Base-by-base conservation (phyloP, 2,113 vertebrate species). In the Leptosomus discolor region DNA sequence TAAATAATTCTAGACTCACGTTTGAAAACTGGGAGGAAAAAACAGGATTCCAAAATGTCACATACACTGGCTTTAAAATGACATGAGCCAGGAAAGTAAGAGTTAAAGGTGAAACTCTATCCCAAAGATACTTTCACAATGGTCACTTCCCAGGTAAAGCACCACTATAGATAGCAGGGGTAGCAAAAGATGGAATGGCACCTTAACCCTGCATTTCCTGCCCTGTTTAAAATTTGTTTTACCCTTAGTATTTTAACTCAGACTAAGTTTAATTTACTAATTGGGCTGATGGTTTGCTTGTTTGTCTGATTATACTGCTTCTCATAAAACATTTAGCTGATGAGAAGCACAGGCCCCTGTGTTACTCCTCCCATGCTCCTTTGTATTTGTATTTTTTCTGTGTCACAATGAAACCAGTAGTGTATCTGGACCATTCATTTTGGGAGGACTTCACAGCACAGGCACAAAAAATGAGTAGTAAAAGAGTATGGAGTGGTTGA, bases 1-100 rank as follows among this genome's bases (percentile, higher is more conserved):
- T 88, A 93, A 97, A 96, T 92, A 97, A 80, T 30, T 68, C 87
- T 85, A 12, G 4, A 86, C 60, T 79, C 85, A 86, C 74, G 87
- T 61, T 84, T 78, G 71, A 83, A 94, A 77, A 79, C 22, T 0
- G 2, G 39, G 36, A 65, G 14, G 3, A 12, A 80, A 93, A 95
- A 79, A 20, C 2, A 32, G 24, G 19, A 73, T 89, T 92, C 27
- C 29, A 84, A 89, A 91, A 68, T 4, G 3, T 69, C 69, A 50
- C 65, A 75, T 36, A 60, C 4, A 12, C 50, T 68, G 43, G 16
- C 51, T 85, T 87, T 61, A 74, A 86, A 83, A 34, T 61, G 12
- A 56, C 45, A 77, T 48, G 36, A 76, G 20, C 56, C 54, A 63
- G 68, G 68, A 94, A 90, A 88, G 20, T 26, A 68, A 63, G 57